These are phyloP conservation scores for Clusia tigrina DNA, from an alignment of 2,888 invertebrate species.

Conservation along the genomic window DNA sequence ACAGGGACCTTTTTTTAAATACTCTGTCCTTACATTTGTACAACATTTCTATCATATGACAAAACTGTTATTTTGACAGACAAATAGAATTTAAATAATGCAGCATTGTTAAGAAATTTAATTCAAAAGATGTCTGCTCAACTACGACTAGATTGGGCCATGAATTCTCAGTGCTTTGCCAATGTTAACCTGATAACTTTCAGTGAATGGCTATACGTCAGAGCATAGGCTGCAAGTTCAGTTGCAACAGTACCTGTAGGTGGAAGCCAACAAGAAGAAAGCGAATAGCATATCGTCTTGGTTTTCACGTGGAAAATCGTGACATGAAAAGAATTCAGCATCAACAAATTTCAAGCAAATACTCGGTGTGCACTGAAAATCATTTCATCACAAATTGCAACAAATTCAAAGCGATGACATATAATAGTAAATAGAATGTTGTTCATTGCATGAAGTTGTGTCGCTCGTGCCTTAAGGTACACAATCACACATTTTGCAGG, in stretches of 20 bases:
- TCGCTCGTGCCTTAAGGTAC: no score
- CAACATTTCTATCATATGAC: no score
- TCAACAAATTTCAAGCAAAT: neutral
- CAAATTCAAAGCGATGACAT: no score
- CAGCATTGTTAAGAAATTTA: neutral
- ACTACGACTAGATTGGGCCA: conserved; percentile 2
- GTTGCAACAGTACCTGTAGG: neutral
- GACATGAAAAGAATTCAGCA: neutral
- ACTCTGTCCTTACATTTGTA: no score
- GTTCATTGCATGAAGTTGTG: no score
- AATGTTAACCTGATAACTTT: neutral
- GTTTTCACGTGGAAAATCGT: neutral
- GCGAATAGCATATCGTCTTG: neutral
- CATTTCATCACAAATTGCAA: neutral
- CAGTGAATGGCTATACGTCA: conserved; percentile 1
- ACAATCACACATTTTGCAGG: neutral
- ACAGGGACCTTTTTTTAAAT: no score
- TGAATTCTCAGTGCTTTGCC: neutral
- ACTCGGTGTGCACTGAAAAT: neutral
- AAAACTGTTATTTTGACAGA: no score
- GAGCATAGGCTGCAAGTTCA: neutral
- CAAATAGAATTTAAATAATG: neutral
- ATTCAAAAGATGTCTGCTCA: neutral
- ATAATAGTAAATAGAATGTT: neutral
- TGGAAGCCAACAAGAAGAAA: conserved; percentile 2